Evolutionary conservation across 2,113 vertebrate species (phyloP).

Genomic region (Corydoras sp.): DNA sequence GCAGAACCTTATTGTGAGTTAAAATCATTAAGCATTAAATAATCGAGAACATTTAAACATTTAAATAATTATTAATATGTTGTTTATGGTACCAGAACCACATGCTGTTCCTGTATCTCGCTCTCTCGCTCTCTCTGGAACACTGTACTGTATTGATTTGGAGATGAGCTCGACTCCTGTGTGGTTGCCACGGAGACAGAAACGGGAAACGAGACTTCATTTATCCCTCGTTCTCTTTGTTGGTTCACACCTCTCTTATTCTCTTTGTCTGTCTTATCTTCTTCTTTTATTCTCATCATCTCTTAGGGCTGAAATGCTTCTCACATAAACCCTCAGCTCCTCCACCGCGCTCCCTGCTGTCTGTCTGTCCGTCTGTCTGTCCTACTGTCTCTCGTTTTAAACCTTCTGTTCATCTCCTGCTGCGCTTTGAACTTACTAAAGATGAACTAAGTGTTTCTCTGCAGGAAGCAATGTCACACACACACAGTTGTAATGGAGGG

Average conservation of each 20-base stretch:
- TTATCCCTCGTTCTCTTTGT: conserved; percentile 23
- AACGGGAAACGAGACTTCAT: conserved; percentile 9
- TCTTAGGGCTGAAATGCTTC: too few species aligned
- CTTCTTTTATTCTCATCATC: neutral
- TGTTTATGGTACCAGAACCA: neutral
- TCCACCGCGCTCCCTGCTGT: neutral
- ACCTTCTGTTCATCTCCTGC: conserved; percentile 19
- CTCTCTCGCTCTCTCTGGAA: conserved; percentile 8
- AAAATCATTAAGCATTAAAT: too few species aligned
- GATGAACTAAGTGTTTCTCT: conserved; percentile 20
- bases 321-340: too few species aligned
- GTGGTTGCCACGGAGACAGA: conserved; percentile 22
- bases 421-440: conserved; percentile 26
- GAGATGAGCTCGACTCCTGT: conserved; percentile 20
- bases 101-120: neutral
- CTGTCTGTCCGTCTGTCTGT: neutral
- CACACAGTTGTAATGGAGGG: neutral
- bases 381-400: neutral
- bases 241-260: conserved; percentile 7
- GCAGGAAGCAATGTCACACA: conserved; percentile 7
- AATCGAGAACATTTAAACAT: too few species aligned
- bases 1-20: too few species aligned
- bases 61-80: too few species aligned
- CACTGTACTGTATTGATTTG: conserved; percentile 17
- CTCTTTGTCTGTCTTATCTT: neutral